Base-by-base conservation (phyloP, 2,797 vertebrate genomes). In the Crotalus adamanteus region DNA sequence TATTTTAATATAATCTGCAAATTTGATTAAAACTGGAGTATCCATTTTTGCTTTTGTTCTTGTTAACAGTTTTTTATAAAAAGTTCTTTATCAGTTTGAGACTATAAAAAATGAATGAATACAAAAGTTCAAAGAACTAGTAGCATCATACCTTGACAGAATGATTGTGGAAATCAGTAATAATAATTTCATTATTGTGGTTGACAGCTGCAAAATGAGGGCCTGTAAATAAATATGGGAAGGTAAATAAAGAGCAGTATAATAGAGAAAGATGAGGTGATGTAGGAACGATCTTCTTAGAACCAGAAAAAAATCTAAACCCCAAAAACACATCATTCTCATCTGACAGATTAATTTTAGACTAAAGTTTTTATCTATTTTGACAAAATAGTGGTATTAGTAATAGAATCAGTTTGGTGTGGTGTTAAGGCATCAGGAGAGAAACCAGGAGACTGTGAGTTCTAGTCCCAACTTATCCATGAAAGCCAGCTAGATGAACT, bases 101-200 rank as follows among this genome's bases (percentile, higher is more conserved):
- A 83, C 20, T 83, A 83, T 47, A 83, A 47, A 83, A 83, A 83
- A 73, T 7, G n/a, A 83, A 83, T 47, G 37, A 47, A 83, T 83
- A 47, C 20, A 25, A 25, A 25, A 4, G 1, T 83, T 47, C 3
- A 83, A 78, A 47, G 31, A 78, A 83, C 73, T 47, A 89, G 55
- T 6, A 86, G 51, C 31, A 93, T 86, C 92, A 92, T 97, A 99
- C 99, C 98, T 99, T 99, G 92, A 99, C 99, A 93, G 99, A 99
- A 97, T 99, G 99, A 96, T 99, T 99, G 97, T 99, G 99, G 97
- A 99, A 99, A 97, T 99, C 99, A 11, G 99, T 99, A 92, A 99
- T 97, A 88, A 99, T 99, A 94, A 99, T 99, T 98, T 99, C 99
- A 97, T 99, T 99, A 97, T 99, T 99, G 97, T 98, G 99, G 98